phyloP scores from a whole-genome alignment of 2,888 invertebrate species.

The Nezara viridula region DNA sequence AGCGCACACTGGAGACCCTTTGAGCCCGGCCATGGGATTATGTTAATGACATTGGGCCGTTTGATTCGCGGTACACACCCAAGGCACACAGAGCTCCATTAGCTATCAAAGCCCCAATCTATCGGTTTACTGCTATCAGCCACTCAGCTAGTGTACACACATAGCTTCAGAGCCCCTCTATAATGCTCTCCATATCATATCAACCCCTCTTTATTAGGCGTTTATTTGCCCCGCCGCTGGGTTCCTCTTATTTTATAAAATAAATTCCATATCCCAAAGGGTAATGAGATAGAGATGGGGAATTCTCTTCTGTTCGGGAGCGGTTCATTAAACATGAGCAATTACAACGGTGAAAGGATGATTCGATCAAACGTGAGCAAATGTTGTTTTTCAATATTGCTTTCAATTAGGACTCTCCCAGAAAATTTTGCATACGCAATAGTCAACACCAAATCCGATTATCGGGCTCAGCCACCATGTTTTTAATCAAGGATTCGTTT shows the following conservation, averaged over 20 bases:
- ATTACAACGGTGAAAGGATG: conserved; percentile 14
- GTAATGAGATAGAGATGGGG: conserved; percentile 9
- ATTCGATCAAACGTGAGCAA: conserved; percentile 23
- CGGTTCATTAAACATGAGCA: neutral
- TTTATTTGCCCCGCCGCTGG: neutral
- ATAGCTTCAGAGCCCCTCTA: too few relatives aligned
- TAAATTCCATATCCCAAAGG: neutral
- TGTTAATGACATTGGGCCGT: conserved; percentile 55
- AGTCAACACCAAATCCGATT: conserved; percentile 34
- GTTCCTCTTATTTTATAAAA: conserved; percentile 39
- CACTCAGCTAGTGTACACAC: conserved; percentile 1
- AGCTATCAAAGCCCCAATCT: conserved; percentile 51
- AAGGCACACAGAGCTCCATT: neutral
- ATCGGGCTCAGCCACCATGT: neutral
- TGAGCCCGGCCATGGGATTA: conserved; percentile 46
- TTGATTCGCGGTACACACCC: conserved; percentile 46
- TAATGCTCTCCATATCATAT: neutral
- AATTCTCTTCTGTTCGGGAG: neutral
- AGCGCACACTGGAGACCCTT: conserved; percentile 11
- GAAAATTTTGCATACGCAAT: neutral
- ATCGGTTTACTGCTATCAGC: conserved; percentile 50
- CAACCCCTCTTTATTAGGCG: conserved; percentile 9
- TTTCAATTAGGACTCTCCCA: conserved; percentile 6
- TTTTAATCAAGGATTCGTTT: neutral
- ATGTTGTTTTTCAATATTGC: conserved; percentile 48